Percentiles rank a stretch among this genome's conserved stretches.
These are phyloP conservation scores for Brevimyrus niger DNA, from an alignment of 2,113 vertebrate genomes.

Conservation along the genomic window DNA sequence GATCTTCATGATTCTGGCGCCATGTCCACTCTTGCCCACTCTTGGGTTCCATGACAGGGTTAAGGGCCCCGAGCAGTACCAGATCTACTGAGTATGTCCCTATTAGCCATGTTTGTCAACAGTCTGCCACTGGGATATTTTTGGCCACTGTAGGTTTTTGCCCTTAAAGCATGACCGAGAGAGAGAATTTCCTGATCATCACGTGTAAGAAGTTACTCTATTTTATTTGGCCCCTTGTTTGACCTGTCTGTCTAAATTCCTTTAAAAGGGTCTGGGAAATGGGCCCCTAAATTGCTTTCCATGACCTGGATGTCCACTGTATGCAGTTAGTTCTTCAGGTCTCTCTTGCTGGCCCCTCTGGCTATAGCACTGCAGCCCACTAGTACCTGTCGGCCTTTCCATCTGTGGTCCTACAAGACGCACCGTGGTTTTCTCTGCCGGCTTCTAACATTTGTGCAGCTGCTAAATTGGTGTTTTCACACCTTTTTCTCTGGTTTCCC, in stretches of 20 bases:
- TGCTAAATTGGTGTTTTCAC: neutral
- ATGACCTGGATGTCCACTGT: neutral
- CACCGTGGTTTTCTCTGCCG: neutral
- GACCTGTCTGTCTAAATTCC: neutral
- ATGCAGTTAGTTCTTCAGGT: neutral
- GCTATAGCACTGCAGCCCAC: neutral
- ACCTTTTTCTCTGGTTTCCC: neutral
- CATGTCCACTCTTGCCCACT: neutral
- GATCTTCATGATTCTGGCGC: neutral
- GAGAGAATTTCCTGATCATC: neutral
- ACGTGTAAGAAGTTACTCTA: neutral
- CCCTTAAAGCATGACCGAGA: neutral
- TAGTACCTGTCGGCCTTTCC: neutral
- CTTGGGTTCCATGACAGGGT: neutral
- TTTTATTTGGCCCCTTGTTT: neutral
- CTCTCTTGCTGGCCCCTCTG: neutral
- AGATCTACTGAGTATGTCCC: neutral
- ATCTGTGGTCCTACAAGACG: neutral
- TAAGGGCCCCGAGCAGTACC: neutral
- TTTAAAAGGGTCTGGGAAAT: neutral
- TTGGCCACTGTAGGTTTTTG: neutral
- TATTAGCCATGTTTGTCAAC: neutral
- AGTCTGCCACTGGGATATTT: neutral
- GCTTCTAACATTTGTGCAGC: neutral
- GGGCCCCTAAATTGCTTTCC: neutral